Evolutionary conservation across 2,888 invertebrate species (phyloP).

Genomic region (Balanococcus diminutus): DNA sequence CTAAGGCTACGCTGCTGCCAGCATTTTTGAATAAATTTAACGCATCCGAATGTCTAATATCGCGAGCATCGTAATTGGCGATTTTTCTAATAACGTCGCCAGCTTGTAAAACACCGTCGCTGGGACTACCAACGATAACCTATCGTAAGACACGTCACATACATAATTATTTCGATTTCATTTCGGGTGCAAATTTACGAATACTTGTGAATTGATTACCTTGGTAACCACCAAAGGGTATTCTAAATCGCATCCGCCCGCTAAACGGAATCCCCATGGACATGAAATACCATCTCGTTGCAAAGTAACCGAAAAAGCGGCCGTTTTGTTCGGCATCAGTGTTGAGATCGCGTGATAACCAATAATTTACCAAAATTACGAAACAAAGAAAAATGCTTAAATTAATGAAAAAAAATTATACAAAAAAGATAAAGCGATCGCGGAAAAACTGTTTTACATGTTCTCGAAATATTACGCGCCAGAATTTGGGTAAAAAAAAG

Average conservation of each 20-base stretch:
- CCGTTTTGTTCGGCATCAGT: conserved; percentile 60
- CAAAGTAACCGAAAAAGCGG: conserved; percentile 77
- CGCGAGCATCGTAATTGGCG: conserved; percentile 85
- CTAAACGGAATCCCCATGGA: conserved; percentile 86
- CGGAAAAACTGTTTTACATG: not conserved
- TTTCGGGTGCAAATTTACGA: not conserved
- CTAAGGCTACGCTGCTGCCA: conserved; percentile 77
- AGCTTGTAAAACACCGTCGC: conserved; percentile 81
- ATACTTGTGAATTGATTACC: conserved; percentile 70
- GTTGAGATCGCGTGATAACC: not conserved
- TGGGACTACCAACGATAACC: conserved; percentile 86
- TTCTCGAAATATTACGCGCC: not conserved
- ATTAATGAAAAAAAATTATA: not conserved
- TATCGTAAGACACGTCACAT: conserved; percentile 61
- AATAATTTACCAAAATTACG: not conserved
- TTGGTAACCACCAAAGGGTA: conserved; percentile 86
- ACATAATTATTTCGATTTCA: not conserved
- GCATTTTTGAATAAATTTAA: conserved; percentile 85
- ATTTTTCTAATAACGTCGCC: conserved; percentile 92
- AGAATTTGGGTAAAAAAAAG: not conserved
- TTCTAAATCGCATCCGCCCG: conserved; percentile 84
- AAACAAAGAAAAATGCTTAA: not conserved
- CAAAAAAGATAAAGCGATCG: not conserved
- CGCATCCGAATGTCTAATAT: conserved; percentile 88
- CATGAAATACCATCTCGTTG: conserved; percentile 73